Conservation (phyloP, 2,113 vertebrate species). For the Myrmophylax atrothorax region DNA sequence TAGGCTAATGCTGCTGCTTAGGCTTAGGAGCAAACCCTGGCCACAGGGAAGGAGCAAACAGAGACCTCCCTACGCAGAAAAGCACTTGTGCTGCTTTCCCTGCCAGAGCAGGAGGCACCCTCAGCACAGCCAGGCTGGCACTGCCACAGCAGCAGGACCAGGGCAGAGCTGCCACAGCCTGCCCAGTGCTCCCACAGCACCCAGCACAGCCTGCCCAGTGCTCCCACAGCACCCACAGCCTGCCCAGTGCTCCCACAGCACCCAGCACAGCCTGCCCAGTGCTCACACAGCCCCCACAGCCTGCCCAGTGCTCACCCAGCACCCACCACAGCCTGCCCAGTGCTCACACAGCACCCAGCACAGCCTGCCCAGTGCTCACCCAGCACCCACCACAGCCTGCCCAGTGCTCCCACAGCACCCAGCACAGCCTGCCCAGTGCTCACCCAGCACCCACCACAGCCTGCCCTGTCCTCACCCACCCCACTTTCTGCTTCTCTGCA, state of each 20-base stretch:
- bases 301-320: no score
- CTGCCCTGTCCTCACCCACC: neutral
- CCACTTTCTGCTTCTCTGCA: fast-evolving
- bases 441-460: neutral
- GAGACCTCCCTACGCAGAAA: neutral
- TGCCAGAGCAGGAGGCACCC: neutral
- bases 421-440: no score
- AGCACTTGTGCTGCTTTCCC: fast-evolving
- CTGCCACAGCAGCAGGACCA: neutral
- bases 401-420: no score
- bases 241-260: neutral
- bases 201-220: neutral
- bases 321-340: no score
- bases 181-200: neutral
- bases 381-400: no score
- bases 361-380: neutral
- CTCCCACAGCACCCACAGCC: neutral
- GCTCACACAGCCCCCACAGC: neutral
- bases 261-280: neutral
- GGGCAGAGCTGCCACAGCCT: fast-evolving
- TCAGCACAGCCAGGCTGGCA: fast-evolving
- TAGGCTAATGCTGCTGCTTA: neutral
- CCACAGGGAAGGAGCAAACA: neutral
- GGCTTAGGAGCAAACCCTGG: neutral
- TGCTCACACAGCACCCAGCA: no score